Evolutionary conservation across 2,797 vertebrate genomes (phyloP).

Genomic region (Chanos chanos): DNA sequence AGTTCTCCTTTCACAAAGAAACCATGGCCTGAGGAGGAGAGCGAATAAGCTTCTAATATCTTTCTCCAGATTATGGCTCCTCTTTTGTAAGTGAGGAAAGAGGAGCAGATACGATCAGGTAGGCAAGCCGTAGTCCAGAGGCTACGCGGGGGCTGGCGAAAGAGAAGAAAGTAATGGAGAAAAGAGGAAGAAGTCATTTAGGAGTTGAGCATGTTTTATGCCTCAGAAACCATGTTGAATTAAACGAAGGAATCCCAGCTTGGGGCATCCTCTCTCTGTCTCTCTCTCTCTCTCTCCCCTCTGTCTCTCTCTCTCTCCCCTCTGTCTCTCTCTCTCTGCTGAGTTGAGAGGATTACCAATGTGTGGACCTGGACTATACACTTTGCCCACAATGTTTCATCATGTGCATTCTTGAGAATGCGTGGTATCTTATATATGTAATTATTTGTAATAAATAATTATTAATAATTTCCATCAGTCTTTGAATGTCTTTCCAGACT

Average conservation of each 20-base stretch:
- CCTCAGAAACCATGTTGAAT: constrained; percentile 55
- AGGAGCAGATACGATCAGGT: constrained; percentile 45
- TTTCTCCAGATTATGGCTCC: constrained; percentile 43
- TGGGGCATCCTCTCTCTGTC: constrained; percentile 40
- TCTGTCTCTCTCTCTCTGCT: constrained; percentile 23
- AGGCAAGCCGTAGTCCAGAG: constrained; percentile 31
- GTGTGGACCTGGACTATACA: constrained; percentile 28
- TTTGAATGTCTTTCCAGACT: neutral
- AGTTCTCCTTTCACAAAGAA: constrained; percentile 14
- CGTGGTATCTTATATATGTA: neutral
- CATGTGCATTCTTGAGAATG: constrained; percentile 1
- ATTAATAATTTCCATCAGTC: neutral
- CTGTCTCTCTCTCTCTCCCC: constrained; percentile 14
- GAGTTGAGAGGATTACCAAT: constrained; percentile 46
- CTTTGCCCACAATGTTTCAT: constrained; percentile 8
- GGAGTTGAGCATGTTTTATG: constrained; percentile 49
- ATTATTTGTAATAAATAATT: no score
- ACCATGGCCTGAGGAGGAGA: constrained; percentile 16
- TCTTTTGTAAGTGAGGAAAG: constrained; percentile 42
- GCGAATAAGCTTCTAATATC: constrained; percentile 43
- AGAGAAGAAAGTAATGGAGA: constrained; percentile 23
- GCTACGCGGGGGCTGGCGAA: constrained; percentile 11
- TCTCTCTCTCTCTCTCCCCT: constrained; percentile 18
- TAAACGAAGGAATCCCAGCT: constrained; percentile 55
- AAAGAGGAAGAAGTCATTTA: constrained; percentile 49